These are phyloP conservation scores for Tolypeutes matacus DNA, from an alignment of 2,797 vertebrate genomes.

Conservation along the genomic window DNA sequence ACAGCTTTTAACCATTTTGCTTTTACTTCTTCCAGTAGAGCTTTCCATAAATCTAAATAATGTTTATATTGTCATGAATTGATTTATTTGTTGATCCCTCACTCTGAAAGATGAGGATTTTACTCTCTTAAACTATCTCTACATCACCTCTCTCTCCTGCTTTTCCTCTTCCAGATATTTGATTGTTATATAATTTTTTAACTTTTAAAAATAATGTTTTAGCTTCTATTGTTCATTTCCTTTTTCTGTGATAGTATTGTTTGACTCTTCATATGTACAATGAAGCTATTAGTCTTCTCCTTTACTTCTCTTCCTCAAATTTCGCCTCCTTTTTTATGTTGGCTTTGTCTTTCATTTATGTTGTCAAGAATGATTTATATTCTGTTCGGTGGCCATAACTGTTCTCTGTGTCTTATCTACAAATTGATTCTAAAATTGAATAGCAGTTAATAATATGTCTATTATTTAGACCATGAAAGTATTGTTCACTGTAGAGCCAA, in stretches of 20 bases:
- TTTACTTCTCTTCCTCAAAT: not conserved
- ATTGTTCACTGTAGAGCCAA: not conserved
- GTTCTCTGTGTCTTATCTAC: not conserved
- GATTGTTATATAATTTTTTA: not conserved
- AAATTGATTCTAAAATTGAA: slow-evolving; percentile 8
- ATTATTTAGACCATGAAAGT: not conserved
- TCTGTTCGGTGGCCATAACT: not conserved
- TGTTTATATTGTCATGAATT: not conserved
- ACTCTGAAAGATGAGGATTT: not conserved
- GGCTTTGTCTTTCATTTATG: slow-evolving; percentile 3
- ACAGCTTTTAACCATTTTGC: not conserved
- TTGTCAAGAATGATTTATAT: not conserved
- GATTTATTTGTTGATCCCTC: not conserved
- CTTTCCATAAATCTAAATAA: not conserved
- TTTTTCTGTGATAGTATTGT: not conserved
- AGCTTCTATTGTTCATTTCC: not conserved
- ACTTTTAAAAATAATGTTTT: not conserved
- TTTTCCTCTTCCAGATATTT: not conserved
- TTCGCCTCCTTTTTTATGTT: not conserved
- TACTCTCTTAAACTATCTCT: not conserved
- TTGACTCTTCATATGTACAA: not conserved
- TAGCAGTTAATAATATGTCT: not conserved
- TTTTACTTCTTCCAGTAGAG: not conserved
- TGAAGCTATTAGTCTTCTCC: not conserved
- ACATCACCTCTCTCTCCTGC: not conserved